Base-by-base conservation (phyloP, 1,140 invertebrate genomes). In the Calephelis virginiensis region DNA sequence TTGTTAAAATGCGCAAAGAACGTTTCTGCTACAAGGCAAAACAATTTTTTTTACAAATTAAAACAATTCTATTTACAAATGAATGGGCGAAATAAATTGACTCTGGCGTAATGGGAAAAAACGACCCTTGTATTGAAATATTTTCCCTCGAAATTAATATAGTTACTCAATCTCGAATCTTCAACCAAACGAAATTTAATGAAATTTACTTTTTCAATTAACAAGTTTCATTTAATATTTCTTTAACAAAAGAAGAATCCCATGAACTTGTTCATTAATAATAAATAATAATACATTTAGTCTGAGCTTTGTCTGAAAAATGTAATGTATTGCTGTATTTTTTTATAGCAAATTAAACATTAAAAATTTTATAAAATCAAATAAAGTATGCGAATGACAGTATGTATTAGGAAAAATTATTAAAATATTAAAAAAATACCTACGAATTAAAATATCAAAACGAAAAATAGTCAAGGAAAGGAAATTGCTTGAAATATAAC, bases 171-270 rank as follows among this genome's bases (percentile, higher is more conserved):
- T 11, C 28, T 12, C 17, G 50, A 37, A 10, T 56, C 50, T 6
- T 53, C 50, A 37, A 4, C 14, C 50, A 56, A 56, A 56, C 50
- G 10, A 53, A 53, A 14, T n/a, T n/a, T n/a, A n/a, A n/a, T n/a
- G n/a, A n/a, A n/a, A n/a, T 53, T 53, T 4, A 53, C 49, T 53
- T 53, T 9, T 53, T 28, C 13, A 28, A 56, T 28, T 56, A 28
- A 56, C 28, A 5, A 56, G 9, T 56, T 37, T 37, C 17, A 28
- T 14, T 37, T 28, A 28, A 53, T 17, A 17, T 17, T 10, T 28
- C 37, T 56, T 56, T 37, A 37, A 10, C 17, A 9, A 28, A 4
- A 28, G 1, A 28, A 28, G 28, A 28, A 28, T 28, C 28, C 28
- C 28, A 4, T 28, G 28, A 28, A 28, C 5, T 28, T 28, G 5